A percentile compares a stretch with the other conserved stretches of the same genome.
Conservation (phyloP, 1,140 invertebrate genomes). For the Venturia canescens region DNA sequence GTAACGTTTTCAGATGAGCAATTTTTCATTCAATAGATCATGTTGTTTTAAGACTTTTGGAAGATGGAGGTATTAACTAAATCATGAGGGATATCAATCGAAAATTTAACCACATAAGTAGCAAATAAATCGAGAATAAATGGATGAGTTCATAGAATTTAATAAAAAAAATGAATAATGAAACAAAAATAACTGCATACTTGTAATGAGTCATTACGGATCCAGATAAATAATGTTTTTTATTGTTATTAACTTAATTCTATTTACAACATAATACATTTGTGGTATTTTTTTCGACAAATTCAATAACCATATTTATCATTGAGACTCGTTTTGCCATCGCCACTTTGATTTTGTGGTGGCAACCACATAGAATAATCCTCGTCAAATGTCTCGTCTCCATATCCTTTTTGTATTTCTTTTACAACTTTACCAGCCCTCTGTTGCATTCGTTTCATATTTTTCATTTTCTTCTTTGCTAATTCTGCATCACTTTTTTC, state of each 20-base stretch:
- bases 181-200: neutral
- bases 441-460: constrained; percentile 66
- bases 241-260: neutral
- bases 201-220: neutral
- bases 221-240: too few species aligned
- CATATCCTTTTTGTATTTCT: constrained; percentile 71
- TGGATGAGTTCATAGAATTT: too few species aligned
- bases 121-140: too few species aligned
- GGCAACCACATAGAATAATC: constrained; percentile 89
- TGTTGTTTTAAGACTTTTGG: too few species aligned
- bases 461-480: constrained; percentile 54
- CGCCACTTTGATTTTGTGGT: constrained; percentile 85
- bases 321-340: constrained; percentile 88
- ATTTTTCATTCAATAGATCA: too few species aligned
- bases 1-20: too few species aligned
- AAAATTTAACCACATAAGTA: too few species aligned
- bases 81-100: too few species aligned
- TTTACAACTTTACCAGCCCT: constrained; percentile 70
- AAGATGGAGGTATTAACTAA: too few species aligned
- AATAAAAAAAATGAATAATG: too few species aligned
- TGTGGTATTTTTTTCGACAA: neutral
- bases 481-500: constrained; percentile 55
- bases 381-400: constrained; percentile 78
- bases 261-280: constrained; percentile 46
- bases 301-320: constrained; percentile 89